phyloP scores from a whole-genome alignment of 1,140 invertebrate genomes.

The Steinernema feltiae region DNA sequence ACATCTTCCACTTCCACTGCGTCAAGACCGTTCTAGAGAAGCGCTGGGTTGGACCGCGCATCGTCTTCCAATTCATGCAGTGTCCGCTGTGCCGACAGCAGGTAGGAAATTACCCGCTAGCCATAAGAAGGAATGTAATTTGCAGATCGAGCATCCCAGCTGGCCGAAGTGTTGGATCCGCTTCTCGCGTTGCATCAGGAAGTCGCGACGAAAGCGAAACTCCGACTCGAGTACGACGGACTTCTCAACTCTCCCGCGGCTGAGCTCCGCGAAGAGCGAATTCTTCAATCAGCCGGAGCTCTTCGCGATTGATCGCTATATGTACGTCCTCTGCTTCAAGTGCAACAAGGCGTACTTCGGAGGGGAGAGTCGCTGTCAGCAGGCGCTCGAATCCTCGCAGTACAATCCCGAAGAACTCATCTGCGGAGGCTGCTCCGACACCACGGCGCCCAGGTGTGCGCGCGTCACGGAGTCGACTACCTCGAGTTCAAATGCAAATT shows the following conservation, averaged over 20 bases:
- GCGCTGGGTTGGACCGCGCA: slow-evolving; percentile 85
- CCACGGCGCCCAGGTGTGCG: too few relatives aligned
- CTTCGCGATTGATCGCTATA: slow-evolving; percentile 92
- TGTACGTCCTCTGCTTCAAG: slow-evolving; percentile 95
- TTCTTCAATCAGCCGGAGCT: slow-evolving; percentile 74
- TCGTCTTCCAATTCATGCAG: slow-evolving; percentile 87
- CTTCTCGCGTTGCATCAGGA: slow-evolving; percentile 78
- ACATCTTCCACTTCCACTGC: slow-evolving; percentile 91
- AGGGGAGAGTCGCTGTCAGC: slow-evolving; percentile 89
- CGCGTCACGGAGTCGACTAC: slow-evolving; percentile 93
- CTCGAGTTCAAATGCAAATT: slow-evolving; percentile 97
- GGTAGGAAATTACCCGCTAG: too few relatives aligned
- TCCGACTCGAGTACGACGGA: slow-evolving; percentile 93
- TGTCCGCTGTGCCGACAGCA: slow-evolving; percentile 84
- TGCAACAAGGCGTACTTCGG: slow-evolving; percentile 97
- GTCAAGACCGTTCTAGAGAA: slow-evolving; percentile 76
- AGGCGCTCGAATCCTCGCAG: slow-evolving; percentile 66
- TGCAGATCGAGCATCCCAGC: slow-evolving; percentile 74
- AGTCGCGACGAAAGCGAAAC: slow-evolving; percentile 83
- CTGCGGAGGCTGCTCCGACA: slow-evolving; percentile 91
- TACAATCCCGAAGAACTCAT: slow-evolving; percentile 90
- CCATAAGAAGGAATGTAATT: too few relatives aligned
- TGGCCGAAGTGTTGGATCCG: slow-evolving; percentile 72
- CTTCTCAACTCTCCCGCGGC: slow-evolving; percentile 63
- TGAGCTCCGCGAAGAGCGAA: slow-evolving; percentile 33